Conservation (phyloP, 92 coral and sea anemone genomes). For the Epizoanthus stellaris region DNA sequence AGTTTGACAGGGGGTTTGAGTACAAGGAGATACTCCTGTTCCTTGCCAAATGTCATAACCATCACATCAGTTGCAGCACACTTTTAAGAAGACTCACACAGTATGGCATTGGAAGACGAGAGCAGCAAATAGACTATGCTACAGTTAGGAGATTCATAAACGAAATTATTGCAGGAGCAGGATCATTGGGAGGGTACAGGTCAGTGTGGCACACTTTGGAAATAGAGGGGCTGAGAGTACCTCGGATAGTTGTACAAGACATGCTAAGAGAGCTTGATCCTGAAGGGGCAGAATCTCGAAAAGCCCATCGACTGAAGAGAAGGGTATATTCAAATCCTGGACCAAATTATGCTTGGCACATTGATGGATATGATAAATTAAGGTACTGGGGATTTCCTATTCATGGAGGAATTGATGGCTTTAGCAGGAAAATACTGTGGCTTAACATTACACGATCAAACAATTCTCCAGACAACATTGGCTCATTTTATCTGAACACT, state of each 20-base stretch:
- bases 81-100: slow-evolving; percentile 63
- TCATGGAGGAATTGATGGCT: slow-evolving; percentile 66
- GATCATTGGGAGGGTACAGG: slow-evolving; percentile 64
- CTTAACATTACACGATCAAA: slow-evolving; percentile 56
- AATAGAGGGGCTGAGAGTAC: slow-evolving; percentile 62
- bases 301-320: slow-evolving; percentile 59
- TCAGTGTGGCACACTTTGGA: slow-evolving; percentile 74
- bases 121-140: slow-evolving; percentile 44
- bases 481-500: slow-evolving; percentile 44
- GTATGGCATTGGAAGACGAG: slow-evolving; percentile 52
- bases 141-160: slow-evolving; percentile 54
- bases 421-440: slow-evolving; percentile 63
- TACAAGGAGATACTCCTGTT: slow-evolving; percentile 56
- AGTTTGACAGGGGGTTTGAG: slow-evolving; percentile 61
- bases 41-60: slow-evolving; percentile 56
- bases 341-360: slow-evolving; percentile 70
- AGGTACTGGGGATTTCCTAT: slow-evolving; percentile 65
- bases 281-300: slow-evolving; percentile 54
- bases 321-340: slow-evolving; percentile 61
- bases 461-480: slow-evolving; percentile 71
- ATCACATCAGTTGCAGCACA: slow-evolving; percentile 61
- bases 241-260: slow-evolving; percentile 68
- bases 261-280: slow-evolving; percentile 69
- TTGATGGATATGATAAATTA: slow-evolving; percentile 67
- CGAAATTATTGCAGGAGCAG: slow-evolving; percentile 65